These are phyloP conservation scores for Drosophila algonquin DNA, from an alignment of 2,888 invertebrate species.

Conservation along the genomic window DNA sequence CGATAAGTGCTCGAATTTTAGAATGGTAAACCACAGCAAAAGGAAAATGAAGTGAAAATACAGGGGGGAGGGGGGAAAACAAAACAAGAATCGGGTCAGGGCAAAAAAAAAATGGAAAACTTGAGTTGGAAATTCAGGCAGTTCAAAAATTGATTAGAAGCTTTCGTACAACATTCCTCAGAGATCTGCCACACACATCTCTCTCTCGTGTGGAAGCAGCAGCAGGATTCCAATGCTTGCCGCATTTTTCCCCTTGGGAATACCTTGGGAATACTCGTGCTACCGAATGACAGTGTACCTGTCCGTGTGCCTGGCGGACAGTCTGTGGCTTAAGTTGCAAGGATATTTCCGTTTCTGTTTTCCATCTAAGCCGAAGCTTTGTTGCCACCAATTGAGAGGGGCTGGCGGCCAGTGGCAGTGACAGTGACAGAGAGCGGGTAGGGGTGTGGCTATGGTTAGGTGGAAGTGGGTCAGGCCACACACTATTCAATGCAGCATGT, in stretches of 20 bases:
- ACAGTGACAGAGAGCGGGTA: neutral
- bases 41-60: conserved; percentile 28
- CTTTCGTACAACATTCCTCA: conserved; percentile 44
- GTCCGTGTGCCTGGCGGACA: conserved; percentile 49
- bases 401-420: conserved; percentile 6
- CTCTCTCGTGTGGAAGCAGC: conserved; percentile 3
- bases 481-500: neutral
- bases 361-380: conserved; percentile 56
- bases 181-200: conserved; percentile 14
- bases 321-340: conserved; percentile 49
- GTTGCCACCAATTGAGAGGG: conserved; percentile 62
- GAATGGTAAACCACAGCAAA: conserved; percentile 44
- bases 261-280: neutral
- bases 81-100: conserved; percentile 35
- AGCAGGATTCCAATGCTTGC: neutral
- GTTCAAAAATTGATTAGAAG: conserved; percentile 77
- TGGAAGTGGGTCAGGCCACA: neutral
- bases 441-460: no score
- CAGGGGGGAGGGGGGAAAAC: conserved; percentile 20
- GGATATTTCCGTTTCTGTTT: conserved; percentile 54
- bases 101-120: conserved; percentile 46
- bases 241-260: neutral
- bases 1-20: conserved; percentile 59
- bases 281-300: conserved; percentile 28
- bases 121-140: conserved; percentile 57